These are phyloP conservation scores for Thysanoteuthis rhombus DNA, from an alignment of 2,888 invertebrate species.

Conservation along the genomic window DNA sequence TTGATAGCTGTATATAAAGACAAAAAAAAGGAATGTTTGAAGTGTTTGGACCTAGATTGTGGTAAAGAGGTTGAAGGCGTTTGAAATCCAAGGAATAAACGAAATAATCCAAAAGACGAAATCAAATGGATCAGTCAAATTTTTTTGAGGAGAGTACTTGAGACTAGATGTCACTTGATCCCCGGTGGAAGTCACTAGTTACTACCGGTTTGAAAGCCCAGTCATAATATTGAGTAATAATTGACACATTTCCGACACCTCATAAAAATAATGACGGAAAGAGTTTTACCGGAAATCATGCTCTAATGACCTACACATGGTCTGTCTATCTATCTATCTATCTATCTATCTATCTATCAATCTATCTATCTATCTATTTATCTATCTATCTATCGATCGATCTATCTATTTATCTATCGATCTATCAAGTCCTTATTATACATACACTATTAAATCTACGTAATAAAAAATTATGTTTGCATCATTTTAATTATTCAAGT, in stretches of 20 bases:
- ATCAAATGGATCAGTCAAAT: not conserved
- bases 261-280: not conserved
- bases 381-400: not conserved
- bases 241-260: not conserved
- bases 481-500: too few species aligned
- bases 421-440: too few species aligned
- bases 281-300: not conserved
- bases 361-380: not conserved
- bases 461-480: too few species aligned
- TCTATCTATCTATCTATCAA: conserved; percentile 23
- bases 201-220: not conserved
- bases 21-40: too few species aligned
- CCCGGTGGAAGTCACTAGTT: not conserved
- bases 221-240: not conserved
- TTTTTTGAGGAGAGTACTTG: not conserved
- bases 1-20: too few species aligned
- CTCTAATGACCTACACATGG: not conserved
- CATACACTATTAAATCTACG: too few species aligned
- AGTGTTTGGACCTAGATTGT: too few species aligned
- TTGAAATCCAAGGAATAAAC: too few species aligned
- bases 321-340: not conserved
- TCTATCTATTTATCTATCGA: too few species aligned
- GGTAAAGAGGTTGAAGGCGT: too few species aligned
- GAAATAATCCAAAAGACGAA: too few species aligned
- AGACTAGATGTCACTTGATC: not conserved